phyloP scores from a whole-genome alignment of 2,888 invertebrate genomes.

The Mamestra brassicae region DNA sequence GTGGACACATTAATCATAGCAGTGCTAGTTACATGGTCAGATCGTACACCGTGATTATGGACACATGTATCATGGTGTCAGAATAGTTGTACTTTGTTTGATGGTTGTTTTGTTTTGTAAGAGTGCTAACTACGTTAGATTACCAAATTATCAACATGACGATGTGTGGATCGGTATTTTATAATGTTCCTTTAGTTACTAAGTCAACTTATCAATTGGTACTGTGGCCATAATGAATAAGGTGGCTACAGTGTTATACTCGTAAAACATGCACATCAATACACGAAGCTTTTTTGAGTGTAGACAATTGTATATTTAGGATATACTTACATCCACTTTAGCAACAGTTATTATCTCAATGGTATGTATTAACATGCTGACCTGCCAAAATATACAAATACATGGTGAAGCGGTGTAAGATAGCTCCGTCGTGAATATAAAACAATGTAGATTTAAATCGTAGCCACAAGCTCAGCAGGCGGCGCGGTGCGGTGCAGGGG shows the following conservation, averaged over 20 bases:
- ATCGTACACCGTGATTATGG: constrained; percentile 17
- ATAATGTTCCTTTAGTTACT: neutral
- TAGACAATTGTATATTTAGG: too few relatives aligned
- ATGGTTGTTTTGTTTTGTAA: constrained; percentile 1
- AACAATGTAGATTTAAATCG: constrained; percentile 7
- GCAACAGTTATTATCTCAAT: too few relatives aligned
- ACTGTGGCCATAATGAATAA: neutral
- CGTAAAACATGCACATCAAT: neutral
- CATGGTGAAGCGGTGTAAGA: neutral
- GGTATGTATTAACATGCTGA: neutral
- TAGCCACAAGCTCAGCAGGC: neutral
- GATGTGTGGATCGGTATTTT: too few relatives aligned
- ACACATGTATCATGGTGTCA: constrained; percentile 7
- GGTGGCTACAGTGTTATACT: neutral
- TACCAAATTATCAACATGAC: neutral
- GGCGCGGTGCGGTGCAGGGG: neutral
- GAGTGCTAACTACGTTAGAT: neutral
- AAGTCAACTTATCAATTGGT: neutral
- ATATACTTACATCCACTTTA: too few relatives aligned
- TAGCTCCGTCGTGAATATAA: neutral
- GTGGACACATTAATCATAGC: constrained; percentile 11
- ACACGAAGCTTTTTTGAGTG: neutral
- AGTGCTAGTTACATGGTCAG: constrained; percentile 1
- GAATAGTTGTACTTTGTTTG: constrained; percentile 5
- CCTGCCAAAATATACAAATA: neutral